phyloP scores from a whole-genome alignment of 2,888 invertebrate species.

The Taphrorychus bicolor region DNA sequence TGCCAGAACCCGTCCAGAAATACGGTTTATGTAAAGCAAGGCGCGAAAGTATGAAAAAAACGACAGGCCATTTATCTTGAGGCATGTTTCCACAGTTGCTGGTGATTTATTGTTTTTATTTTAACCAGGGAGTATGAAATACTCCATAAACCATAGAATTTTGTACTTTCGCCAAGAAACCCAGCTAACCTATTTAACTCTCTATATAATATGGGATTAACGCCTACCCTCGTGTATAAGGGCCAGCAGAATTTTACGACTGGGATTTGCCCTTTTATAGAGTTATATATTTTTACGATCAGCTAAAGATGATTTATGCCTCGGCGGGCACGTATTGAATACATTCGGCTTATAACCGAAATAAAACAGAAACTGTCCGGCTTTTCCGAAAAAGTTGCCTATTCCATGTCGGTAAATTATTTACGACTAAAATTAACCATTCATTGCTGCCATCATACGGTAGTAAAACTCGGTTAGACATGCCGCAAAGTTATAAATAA shows the following conservation, averaged over 20 bases:
- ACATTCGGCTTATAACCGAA: slow-evolving; percentile 22
- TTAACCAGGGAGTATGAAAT: background rate
- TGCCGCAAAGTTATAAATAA: background rate
- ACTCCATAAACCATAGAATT: background rate
- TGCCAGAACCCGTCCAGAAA: slow-evolving; percentile 31
- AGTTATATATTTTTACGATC: slow-evolving; percentile 40
- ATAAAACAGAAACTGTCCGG: slow-evolving; percentile 6
- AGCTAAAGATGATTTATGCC: slow-evolving; percentile 35
- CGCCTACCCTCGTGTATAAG: slow-evolving; percentile 31
- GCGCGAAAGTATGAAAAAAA: slow-evolving; percentile 21
- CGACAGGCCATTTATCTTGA: slow-evolving; percentile 10
- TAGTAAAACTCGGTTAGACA: background rate
- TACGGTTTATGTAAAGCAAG: slow-evolving; percentile 30
- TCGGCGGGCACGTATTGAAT: slow-evolving; percentile 33
- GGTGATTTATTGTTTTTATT: slow-evolving; percentile 3
- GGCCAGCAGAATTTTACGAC: slow-evolving; percentile 30
- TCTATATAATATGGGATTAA: slow-evolving; percentile 30
- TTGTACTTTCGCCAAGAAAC: slow-evolving; percentile 1
- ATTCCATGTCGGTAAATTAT: background rate
- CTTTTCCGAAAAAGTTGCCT: background rate
- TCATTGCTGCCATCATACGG: background rate
- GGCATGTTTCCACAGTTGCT: background rate
- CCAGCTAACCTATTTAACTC: slow-evolving; percentile 29
- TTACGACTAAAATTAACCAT: slow-evolving; percentile 8
- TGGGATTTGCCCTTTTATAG: slow-evolving; percentile 38